Conservation (phyloP, 2,113 vertebrate species). For the Hiodon alosoides region DNA sequence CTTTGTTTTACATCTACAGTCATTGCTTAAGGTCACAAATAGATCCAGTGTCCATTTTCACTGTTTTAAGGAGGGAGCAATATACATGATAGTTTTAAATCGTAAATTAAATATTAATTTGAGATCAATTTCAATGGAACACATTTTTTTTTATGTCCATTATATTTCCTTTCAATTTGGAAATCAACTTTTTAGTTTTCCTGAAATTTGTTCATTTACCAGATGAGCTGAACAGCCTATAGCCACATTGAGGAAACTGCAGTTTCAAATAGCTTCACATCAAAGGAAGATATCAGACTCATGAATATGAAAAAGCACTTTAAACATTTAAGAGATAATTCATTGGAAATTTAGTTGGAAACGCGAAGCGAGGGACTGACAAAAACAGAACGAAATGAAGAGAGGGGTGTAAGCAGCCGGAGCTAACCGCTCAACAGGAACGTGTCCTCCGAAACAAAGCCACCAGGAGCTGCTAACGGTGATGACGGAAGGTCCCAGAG, state of each 20-base stretch:
- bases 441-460: constrained; percentile 12
- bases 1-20: too few species aligned
- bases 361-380: not conserved
- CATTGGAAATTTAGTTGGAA: constrained; percentile 15
- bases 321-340: not conserved
- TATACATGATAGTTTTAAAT: not conserved
- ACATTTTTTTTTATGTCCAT: too few species aligned
- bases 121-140: too few species aligned
- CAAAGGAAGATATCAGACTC: constrained; percentile 4
- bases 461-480: not conserved
- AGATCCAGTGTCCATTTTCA: too few species aligned
- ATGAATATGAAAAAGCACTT: constrained; percentile 1
- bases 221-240: not conserved
- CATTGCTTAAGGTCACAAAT: too few species aligned
- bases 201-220: too few species aligned
- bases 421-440: not conserved
- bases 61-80: not conserved
- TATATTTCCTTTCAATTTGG: too few species aligned
- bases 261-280: constrained; percentile 14
- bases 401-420: constrained; percentile 1
- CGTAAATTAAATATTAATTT: too few species aligned
- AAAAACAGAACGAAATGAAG: not conserved
- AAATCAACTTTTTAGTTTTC: too few species aligned
- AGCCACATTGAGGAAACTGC: constrained; percentile 2
- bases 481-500: constrained; percentile 7